Conservation (phyloP, 2,888 invertebrate genomes). For the Laothoe populi region DNA sequence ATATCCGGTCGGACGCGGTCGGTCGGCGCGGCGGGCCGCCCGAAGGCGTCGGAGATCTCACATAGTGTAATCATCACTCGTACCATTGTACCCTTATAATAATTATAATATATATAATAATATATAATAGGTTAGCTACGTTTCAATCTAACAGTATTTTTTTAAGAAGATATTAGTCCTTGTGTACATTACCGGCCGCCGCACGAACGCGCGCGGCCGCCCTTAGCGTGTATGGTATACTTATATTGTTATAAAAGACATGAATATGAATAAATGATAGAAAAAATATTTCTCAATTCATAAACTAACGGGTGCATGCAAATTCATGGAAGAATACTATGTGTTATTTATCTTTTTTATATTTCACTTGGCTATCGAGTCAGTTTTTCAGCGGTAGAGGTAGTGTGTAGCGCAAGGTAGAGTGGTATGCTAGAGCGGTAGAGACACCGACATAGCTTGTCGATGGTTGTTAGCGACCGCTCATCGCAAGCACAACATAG, state of each 20-base stretch:
- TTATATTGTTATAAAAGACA: constrained; percentile 82
- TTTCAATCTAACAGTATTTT: constrained; percentile 86
- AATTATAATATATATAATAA: constrained; percentile 77
- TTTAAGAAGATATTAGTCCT: constrained; percentile 85
- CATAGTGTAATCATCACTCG: constrained; percentile 81
- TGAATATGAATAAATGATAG: constrained; percentile 80
- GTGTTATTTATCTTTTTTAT: constrained; percentile 85
- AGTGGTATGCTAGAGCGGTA: constrained; percentile 44
- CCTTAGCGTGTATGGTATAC: constrained; percentile 80
- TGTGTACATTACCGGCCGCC: constrained; percentile 78
- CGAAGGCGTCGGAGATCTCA: constrained; percentile 82
- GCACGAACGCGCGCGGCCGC: constrained; percentile 66
- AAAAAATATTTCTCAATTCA: constrained; percentile 80
- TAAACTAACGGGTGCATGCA: constrained; percentile 83
- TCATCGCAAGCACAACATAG: constrained; percentile 69
- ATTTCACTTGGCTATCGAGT: constrained; percentile 77
- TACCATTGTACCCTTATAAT: constrained; percentile 80
- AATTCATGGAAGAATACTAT: constrained; percentile 80
- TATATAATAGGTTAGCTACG: constrained; percentile 80
- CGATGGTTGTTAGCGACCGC: constrained; percentile 39
- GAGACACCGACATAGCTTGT: constrained; percentile 45
- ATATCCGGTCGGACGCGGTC: constrained; percentile 81
- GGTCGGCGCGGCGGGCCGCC: constrained; percentile 77
- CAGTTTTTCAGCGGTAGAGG: constrained; percentile 78
- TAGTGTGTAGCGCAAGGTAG: constrained; percentile 44